These are phyloP conservation scores for Zaprionus capensis DNA, from an alignment of 1,140 invertebrate genomes.

Conservation along the genomic window DNA sequence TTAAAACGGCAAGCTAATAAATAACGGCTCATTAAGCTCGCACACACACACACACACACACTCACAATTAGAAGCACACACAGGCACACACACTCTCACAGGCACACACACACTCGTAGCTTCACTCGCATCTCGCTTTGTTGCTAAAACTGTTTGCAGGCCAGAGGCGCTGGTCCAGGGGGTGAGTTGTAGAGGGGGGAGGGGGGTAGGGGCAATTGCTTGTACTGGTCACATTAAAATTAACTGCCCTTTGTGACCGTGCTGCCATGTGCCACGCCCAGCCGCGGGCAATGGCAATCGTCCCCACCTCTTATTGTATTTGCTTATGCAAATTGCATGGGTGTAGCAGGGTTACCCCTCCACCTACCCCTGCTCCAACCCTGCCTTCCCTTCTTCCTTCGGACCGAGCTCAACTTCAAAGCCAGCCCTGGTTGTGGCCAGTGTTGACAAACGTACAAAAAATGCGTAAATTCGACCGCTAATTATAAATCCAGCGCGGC, in stretches of 20 bases:
- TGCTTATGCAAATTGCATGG: conserved; percentile 64
- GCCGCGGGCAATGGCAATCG: not conserved
- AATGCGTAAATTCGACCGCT: conserved; percentile 55
- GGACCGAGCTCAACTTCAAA: conserved; percentile 1
- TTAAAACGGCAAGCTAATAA: conserved; percentile 75
- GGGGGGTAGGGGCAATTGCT: not conserved
- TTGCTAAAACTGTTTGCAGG: conserved; percentile 9
- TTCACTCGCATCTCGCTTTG: conserved; percentile 4
- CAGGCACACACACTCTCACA: conserved; percentile 14
- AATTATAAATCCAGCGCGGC: conserved; percentile 62
- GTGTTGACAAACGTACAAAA: conserved; percentile 64
- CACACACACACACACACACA: conserved; percentile 25
- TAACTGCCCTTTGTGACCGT: conserved; percentile 54
- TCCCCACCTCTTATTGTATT: conserved; percentile 36
- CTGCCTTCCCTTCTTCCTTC: not conserved
- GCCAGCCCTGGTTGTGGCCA: not conserved
- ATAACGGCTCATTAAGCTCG: conserved; percentile 76
- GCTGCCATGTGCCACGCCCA: not conserved
- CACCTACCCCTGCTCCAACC: not conserved
- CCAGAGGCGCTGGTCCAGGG: not conserved
- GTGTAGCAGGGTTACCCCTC: not conserved
- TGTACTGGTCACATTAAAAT: conserved; percentile 52
- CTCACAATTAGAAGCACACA: conserved; percentile 11
- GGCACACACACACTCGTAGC: conserved; percentile 5
- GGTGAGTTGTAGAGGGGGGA: conserved; percentile 18